Evolutionary conservation across 92 coral and sea anemone genomes (phyloP).

Genomic region (Zoanthus sansibaricus): DNA sequence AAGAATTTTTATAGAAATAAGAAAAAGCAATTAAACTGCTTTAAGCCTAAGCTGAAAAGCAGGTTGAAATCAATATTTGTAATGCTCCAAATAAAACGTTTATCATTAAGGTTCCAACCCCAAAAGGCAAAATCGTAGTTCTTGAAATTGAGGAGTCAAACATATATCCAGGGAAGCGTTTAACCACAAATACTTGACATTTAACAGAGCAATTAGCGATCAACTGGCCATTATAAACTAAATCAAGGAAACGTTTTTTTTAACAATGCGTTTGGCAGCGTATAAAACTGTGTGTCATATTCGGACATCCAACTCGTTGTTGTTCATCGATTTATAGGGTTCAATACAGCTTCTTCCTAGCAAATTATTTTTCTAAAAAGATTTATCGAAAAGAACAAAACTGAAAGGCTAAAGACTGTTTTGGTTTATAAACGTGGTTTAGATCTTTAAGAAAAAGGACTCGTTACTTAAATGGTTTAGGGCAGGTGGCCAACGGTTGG

Average conservation of each 20-base stretch:
- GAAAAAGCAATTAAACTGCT: slow-evolving; percentile 18
- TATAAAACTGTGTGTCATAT: not conserved
- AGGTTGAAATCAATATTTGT: not conserved
- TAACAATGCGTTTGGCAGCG: not conserved
- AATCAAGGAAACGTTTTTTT: slow-evolving; percentile 7
- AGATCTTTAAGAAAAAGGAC: not conserved
- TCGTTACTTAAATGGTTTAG: slow-evolving; percentile 1
- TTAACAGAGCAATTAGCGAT: slow-evolving; percentile 30
- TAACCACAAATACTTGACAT: slow-evolving; percentile 1
- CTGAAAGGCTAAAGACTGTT: not conserved
- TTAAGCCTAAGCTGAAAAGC: not conserved
- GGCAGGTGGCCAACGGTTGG: slow-evolving; percentile 23
- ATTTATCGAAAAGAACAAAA: not conserved
- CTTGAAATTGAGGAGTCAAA: slow-evolving; percentile 19
- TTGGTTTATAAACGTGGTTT: not conserved
- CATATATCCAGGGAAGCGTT: slow-evolving; percentile 25
- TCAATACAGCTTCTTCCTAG: not conserved
- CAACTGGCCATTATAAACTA: slow-evolving; percentile 25
- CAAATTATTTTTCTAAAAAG: not conserved
- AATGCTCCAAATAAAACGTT: not conserved
- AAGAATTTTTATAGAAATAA: slow-evolving; percentile 18
- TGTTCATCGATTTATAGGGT: not conserved
- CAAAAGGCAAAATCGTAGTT: not conserved
- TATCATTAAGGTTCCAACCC: not conserved
- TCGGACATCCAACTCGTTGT: not conserved